These are phyloP conservation scores for Pteropus alecto DNA, from an alignment of 2,113 vertebrate genomes.

Conservation along the genomic window DNA sequence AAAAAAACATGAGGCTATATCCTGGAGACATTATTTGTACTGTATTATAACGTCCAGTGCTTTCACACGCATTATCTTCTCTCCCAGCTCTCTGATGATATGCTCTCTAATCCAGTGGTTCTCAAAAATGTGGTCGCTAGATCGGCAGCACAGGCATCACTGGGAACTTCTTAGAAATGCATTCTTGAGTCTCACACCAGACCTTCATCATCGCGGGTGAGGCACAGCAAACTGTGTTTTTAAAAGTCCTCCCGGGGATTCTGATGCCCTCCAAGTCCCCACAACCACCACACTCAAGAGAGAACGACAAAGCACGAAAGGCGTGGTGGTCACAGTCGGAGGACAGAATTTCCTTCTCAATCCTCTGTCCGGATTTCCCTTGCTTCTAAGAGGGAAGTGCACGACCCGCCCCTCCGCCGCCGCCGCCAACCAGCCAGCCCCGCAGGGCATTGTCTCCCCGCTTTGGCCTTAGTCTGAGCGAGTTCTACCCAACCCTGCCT, in stretches of 20 bases:
- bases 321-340: neutral
- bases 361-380: neutral
- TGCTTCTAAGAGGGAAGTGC: neutral
- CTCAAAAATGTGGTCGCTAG: neutral
- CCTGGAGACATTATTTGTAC: neutral
- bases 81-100: neutral
- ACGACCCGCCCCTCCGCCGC: too few species aligned
- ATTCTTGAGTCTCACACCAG: neutral
- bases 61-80: neutral
- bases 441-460: rapidly evolving
- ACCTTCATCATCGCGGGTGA: neutral
- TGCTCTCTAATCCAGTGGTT: neutral
- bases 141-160: neutral
- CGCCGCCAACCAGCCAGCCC: neutral
- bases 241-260: neutral
- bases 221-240: neutral
- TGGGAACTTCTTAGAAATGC: neutral
- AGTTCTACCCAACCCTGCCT: rapidly evolving
- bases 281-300: neutral
- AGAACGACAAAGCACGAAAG: neutral
- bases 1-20: neutral
- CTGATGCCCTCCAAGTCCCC: neutral
- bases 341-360: neutral
- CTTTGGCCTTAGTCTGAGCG: rapidly evolving
- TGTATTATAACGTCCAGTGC: neutral